phyloP scores from a whole-genome alignment of 2,888 invertebrate genomes.

The Melanophora roralis region DNA sequence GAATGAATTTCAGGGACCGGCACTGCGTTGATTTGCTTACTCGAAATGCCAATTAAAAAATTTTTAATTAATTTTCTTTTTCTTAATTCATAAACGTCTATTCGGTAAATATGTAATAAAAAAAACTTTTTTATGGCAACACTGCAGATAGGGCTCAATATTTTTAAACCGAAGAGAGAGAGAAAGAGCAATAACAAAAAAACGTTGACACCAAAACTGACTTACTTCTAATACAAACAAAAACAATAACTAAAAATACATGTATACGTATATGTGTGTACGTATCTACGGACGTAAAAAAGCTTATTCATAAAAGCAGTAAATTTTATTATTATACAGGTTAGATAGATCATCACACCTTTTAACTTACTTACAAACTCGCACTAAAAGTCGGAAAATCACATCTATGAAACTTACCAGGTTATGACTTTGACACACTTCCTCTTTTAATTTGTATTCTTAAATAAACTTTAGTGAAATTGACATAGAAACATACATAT shows the following conservation, averaged over 20 bases:
- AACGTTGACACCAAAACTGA: neutral
- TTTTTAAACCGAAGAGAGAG: neutral
- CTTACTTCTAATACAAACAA: neutral
- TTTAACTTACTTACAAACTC: neutral
- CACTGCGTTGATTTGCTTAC: too few species aligned
- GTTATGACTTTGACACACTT: too few species aligned
- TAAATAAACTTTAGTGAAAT: neutral
- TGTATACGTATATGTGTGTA: neutral
- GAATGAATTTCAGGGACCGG: too few species aligned
- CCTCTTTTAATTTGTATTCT: neutral
- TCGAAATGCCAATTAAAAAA: too few species aligned
- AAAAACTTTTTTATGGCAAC: too few species aligned
- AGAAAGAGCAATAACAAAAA: neutral
- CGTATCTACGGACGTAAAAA: neutral
- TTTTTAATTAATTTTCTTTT: too few species aligned
- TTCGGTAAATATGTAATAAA: too few species aligned
- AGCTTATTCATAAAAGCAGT: neutral
- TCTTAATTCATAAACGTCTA: too few species aligned
- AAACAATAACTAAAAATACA: neutral
- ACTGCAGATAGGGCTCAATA: conserved; percentile 19
- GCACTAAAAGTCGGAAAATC: neutral
- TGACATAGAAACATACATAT: neutral
- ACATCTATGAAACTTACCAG: too few species aligned
- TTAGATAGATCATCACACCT: conserved; percentile 5
- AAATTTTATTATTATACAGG: neutral